A percentile compares a stretch with the other conserved stretches of the same genome.
phyloP scores from a whole-genome alignment of 1,140 invertebrate species.

The Sitophilus oryzae region DNA sequence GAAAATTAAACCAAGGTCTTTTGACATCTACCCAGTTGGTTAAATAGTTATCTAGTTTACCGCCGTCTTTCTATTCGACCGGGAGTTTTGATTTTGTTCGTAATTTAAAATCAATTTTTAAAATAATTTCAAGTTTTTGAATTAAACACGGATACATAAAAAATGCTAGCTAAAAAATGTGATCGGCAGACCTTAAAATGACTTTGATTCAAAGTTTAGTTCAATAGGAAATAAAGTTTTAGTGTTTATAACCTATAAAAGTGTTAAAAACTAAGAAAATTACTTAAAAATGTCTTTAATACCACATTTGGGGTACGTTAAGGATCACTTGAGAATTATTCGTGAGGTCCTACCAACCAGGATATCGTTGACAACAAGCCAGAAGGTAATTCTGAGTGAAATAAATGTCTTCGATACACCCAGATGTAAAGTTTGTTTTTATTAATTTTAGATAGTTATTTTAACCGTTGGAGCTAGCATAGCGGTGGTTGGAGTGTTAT shows the following conservation, averaged over 20 bases:
- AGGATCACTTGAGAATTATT: conserved; percentile 33
- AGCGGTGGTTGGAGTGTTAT: conserved; percentile 55
- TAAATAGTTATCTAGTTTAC: conserved; percentile 15
- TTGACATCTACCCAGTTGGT: conserved; percentile 21
- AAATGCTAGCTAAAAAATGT: too few species aligned
- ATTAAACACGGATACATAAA: too few species aligned
- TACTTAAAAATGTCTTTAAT: conserved; percentile 37
- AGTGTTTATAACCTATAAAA: conserved; percentile 13
- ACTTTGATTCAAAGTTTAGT: too few species aligned
- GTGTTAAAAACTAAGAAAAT: conserved; percentile 9
- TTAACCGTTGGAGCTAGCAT: conserved; percentile 50
- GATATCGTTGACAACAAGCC: conserved; percentile 36
- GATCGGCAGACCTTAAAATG: too few species aligned
- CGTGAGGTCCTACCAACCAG: conserved; percentile 32
- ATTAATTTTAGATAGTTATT: conserved; percentile 43
- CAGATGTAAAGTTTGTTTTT: background rate
- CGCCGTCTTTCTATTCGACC: conserved; percentile 19
- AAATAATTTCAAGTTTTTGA: too few species aligned
- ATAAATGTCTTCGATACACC: background rate
- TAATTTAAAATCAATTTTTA: too few species aligned
- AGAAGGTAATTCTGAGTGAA: conserved; percentile 35
- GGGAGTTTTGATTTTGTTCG: conserved; percentile 36
- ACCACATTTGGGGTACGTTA: conserved; percentile 35
- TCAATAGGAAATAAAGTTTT: background rate
- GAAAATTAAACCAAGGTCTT: background rate